Evolutionary conservation across 2,888 invertebrate genomes (phyloP).

Genomic region (Herminia tarsipennalis): DNA sequence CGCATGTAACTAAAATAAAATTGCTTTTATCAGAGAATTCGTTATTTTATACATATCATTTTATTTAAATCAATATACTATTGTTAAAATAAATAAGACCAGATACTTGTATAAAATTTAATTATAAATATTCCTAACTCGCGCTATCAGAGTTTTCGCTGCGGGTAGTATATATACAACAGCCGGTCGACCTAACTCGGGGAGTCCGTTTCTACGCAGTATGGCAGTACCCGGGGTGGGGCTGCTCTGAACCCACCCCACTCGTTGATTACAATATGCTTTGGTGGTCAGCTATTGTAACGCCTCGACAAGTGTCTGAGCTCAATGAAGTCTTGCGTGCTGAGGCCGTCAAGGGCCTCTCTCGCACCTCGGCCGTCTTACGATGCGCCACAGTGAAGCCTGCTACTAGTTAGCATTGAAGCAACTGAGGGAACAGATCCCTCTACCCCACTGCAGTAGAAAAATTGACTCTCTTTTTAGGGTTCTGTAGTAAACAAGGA

Average conservation of each 20-base stretch:
- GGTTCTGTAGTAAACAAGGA: too few species aligned
- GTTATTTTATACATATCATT: too few species aligned
- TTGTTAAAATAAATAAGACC: too few species aligned
- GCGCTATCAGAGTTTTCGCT: neutral
- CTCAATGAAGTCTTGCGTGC: neutral
- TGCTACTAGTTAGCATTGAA: neutral
- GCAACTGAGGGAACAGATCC: neutral
- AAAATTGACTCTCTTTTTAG: conserved; percentile 7
- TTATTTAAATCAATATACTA: too few species aligned
- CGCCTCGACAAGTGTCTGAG: neutral
- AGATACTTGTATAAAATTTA: too few species aligned
- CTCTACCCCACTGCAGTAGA: conserved; percentile 9
- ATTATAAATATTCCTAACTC: neutral
- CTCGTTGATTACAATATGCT: neutral
- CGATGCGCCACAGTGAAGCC: neutral
- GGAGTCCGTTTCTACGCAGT: conserved; percentile 14
- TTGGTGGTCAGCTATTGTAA: neutral
- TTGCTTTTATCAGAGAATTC: too few species aligned
- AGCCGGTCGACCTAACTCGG: neutral
- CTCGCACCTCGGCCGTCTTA: neutral
- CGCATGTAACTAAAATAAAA: too few species aligned
- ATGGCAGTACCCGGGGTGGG: neutral
- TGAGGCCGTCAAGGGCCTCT: neutral
- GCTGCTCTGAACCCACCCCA: neutral
- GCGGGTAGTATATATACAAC: neutral